Evolutionary conservation across 2,797 vertebrate species (phyloP), one percentile per base, ranked within the genome.

Genomic region (Gila robusta): DNA sequence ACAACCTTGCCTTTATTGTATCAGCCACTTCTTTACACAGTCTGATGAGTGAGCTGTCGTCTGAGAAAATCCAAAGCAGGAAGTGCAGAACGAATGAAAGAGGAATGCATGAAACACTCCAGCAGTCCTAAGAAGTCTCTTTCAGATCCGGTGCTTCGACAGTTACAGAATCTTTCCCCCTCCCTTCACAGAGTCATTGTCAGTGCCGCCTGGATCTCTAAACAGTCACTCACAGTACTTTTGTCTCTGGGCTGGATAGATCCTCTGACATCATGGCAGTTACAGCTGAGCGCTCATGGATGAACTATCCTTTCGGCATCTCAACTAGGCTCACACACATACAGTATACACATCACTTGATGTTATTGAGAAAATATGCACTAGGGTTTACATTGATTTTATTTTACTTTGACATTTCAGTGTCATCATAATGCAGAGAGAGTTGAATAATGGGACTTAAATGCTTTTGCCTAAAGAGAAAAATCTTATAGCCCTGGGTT

Each of bases 1-100:
- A 82, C 80, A 84, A 79, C 88, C 82, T 88, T 70, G 84, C 78
- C 59, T 82, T 88, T 80, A 79, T 78, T 83, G 77, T 88, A 79
- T 70, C 76, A 88, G 83, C 77, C 47, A 67, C 87, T 64, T 81
- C 83, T 77, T 83, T 84, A 32, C 54, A 64, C 41, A 84, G 81
- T 59, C 70, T 83, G 54, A 72, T 73, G 81, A 87, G 78, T 87
- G 69, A 74, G 44, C 69, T 86, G 84, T 86, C 59, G n/a, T 67
- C 72, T 79, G 39, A 83, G 66, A 79, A 83, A 71, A 87, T 79
- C 74, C 77, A 81, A 81, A 32, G 84, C 70, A 66, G 70, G 79
- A 86, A 81, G 79, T 81, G 84, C 70, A 81, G 83, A 35, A 67
- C 47, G 54, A 84, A 85, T 80, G 39, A 78, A 85, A 84, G 32